Percentiles rank a stretch among this genome's conserved stretches.
Evolutionary conservation across 2,888 invertebrate genomes (phyloP).

Genomic region (Thera obeliscata): DNA sequence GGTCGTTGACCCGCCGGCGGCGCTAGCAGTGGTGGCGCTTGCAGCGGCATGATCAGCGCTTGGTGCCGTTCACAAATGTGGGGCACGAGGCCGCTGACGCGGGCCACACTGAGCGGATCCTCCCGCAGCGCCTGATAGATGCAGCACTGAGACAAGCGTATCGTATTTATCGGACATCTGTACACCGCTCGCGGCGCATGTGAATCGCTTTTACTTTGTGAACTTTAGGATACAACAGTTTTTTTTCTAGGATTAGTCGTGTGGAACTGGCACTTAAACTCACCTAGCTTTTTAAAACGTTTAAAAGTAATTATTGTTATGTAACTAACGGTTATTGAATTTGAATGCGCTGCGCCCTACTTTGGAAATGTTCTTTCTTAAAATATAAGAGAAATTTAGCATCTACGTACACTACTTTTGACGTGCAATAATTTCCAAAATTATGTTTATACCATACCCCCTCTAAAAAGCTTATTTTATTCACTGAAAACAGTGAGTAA

Average conservation of each 20-base stretch:
- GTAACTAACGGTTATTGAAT: too few relatives aligned
- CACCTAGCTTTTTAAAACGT: too few relatives aligned
- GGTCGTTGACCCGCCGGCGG: neutral
- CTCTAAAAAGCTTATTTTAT: too few relatives aligned
- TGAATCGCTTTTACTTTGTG: slow-evolving; percentile 10
- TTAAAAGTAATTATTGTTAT: too few relatives aligned
- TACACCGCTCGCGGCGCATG: slow-evolving; percentile 15
- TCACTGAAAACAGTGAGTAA: too few relatives aligned
- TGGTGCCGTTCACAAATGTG: slow-evolving; percentile 26
- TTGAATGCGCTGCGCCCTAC: too few relatives aligned
- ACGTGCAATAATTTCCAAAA: too few relatives aligned
- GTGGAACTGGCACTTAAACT: too few relatives aligned
- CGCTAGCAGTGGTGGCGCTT: slow-evolving; percentile 20
- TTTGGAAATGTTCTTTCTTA: too few relatives aligned
- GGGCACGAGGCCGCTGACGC: neutral
- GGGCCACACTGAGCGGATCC: neutral
- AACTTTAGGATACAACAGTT: neutral
- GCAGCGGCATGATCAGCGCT: slow-evolving; percentile 1
- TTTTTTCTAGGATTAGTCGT: neutral
- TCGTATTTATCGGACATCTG: slow-evolving; percentile 14
- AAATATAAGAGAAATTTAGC: too few relatives aligned
- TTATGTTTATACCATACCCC: too few relatives aligned
- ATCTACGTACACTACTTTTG: too few relatives aligned
- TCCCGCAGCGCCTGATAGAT: slow-evolving; percentile 21
- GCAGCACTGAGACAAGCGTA: slow-evolving; percentile 32